Percentiles rank a stretch among this genome's conserved stretches.
These are phyloP conservation scores for Alouatta palliata DNA, from an alignment of 2,113 vertebrate species.

Conservation along the genomic window DNA sequence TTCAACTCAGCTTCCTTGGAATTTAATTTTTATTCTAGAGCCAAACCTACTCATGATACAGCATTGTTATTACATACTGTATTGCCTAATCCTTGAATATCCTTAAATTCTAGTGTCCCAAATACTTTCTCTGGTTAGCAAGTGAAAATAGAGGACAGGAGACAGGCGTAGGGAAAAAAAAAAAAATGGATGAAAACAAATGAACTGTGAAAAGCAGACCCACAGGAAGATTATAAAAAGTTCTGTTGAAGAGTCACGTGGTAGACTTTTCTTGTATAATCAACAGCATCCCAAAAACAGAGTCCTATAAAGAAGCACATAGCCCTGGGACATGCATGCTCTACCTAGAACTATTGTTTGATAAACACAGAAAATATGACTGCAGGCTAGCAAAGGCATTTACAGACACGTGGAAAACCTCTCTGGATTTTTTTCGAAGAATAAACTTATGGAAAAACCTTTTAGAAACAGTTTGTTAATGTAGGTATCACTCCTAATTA, in stretches of 20 bases:
- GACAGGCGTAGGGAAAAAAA: not conserved
- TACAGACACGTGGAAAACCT: not conserved
- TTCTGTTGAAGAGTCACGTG: constrained; percentile 15
- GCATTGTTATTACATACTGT: not conserved
- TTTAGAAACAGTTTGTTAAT: constrained; percentile 37
- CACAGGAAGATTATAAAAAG: not conserved
- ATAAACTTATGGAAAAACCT: constrained; percentile 3
- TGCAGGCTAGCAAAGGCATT: not conserved
- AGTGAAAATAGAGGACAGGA: not conserved
- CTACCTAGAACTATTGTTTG: not conserved
- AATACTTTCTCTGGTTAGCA: not conserved
- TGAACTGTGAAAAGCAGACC: not conserved
- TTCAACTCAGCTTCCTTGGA: not conserved
- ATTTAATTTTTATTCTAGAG: constrained; percentile 10
- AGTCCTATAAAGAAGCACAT: not conserved
- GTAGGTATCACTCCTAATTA: constrained; percentile 45
- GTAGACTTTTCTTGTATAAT: not conserved
- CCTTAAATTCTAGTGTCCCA: not conserved
- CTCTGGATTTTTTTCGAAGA: not conserved
- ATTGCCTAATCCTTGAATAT: not conserved
- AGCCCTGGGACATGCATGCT: not conserved
- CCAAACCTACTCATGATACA: not conserved
- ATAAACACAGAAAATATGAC: constrained; percentile 3
- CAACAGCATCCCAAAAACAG: not conserved
- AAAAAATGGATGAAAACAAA: constrained; percentile 33